Base-by-base conservation (phyloP, 2,113 vertebrate genomes). In the Symphodus melops region DNA sequence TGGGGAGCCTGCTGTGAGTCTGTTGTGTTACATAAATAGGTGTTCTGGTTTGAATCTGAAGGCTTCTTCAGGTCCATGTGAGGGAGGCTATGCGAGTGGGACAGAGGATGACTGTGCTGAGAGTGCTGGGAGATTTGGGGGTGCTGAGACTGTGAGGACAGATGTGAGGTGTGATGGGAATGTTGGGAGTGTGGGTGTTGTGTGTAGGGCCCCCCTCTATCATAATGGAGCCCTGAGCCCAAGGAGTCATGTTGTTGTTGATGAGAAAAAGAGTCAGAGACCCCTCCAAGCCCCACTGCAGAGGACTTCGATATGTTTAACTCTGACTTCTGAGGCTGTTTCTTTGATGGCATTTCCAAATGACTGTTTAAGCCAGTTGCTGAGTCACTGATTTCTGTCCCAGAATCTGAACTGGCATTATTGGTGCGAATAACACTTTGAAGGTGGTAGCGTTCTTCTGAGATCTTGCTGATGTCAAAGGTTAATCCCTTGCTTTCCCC, bases 381-480 rank as follows among this genome's bases (percentile, higher is more conserved):
- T n/a, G 89, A 56, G 20, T 91, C 92, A 16, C 88, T 85, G 5
- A 87, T 91, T 13, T 90, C 90, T 3, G 88, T 96, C 96, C 6
- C 80, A 37, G 89, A 94, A 19, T 93, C 85, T 9, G 92, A 95
- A 82, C n/a, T n/a, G 70, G 96, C 96, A 67, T 92, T 95, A 46
- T 97, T 96, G 71, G 96, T 97, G 0, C 97, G 95, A 79, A 98
- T 98, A 56, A 98, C 97, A 4, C 97, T 98, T 76, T 98, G 97
- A 11, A 97, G 94, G 19, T 98, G 96, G 87, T 97, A 98, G 2
- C 97, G 85, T 87, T 94, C 96, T 85, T 93, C 95, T 1, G 94
- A 92, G 68, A 89, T 93, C 88, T 94, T 97, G 71, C 60, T 86
- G 87, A 84, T 94, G 83, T 84, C 96, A 62, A 93, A 96, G 69